Percentiles rank a stretch among this genome's conserved stretches.
These are phyloP conservation scores for Steinernema feltiae DNA, from an alignment of 1,140 invertebrate genomes.

Conservation along the genomic window DNA sequence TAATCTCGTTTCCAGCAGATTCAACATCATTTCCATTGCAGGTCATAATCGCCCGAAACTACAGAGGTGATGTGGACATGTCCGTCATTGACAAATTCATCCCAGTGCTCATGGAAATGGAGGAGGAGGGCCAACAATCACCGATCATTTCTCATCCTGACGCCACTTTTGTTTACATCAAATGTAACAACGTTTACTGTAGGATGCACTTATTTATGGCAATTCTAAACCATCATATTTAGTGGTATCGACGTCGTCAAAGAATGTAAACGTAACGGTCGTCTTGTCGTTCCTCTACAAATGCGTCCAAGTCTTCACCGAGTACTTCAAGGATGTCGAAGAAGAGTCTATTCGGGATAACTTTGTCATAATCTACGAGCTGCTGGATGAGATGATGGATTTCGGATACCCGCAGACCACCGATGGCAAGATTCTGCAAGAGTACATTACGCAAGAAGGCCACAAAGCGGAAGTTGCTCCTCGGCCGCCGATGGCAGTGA, in stretches of 20 bases:
- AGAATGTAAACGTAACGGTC: slow-evolving; percentile 93
- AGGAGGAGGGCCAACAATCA: slow-evolving; percentile 69
- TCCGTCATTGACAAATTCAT: slow-evolving; percentile 97
- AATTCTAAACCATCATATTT: slow-evolving; percentile 15
- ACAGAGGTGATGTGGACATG: slow-evolving; percentile 93
- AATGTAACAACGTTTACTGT: slow-evolving; percentile 91
- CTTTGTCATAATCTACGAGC: slow-evolving; percentile 97
- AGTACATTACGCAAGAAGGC: slow-evolving; percentile 95
- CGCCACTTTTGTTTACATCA: slow-evolving; percentile 92
- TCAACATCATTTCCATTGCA: slow-evolving; percentile 33
- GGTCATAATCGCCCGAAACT: slow-evolving; percentile 90
- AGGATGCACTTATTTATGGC: slow-evolving; percentile 28
- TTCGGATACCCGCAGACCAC: slow-evolving; percentile 99
- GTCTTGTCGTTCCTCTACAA: slow-evolving; percentile 97
- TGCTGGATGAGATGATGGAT: slow-evolving; percentile 93
- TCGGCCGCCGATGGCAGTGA: slow-evolving; percentile 92
- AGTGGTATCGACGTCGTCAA: slow-evolving; percentile 91
- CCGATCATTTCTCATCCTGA: slow-evolving; percentile 74
- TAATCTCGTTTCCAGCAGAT: no score
- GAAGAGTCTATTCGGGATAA: slow-evolving; percentile 98
- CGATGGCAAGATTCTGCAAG: slow-evolving; percentile 96
- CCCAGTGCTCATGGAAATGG: slow-evolving; percentile 75
- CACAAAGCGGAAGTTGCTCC: slow-evolving; percentile 90
- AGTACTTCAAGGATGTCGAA: slow-evolving; percentile 98
- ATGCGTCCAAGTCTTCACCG: slow-evolving; percentile 87